These are phyloP conservation scores for Ceuthmochares aereus DNA, from an alignment of 2,113 vertebrate genomes.

Conservation along the genomic window DNA sequence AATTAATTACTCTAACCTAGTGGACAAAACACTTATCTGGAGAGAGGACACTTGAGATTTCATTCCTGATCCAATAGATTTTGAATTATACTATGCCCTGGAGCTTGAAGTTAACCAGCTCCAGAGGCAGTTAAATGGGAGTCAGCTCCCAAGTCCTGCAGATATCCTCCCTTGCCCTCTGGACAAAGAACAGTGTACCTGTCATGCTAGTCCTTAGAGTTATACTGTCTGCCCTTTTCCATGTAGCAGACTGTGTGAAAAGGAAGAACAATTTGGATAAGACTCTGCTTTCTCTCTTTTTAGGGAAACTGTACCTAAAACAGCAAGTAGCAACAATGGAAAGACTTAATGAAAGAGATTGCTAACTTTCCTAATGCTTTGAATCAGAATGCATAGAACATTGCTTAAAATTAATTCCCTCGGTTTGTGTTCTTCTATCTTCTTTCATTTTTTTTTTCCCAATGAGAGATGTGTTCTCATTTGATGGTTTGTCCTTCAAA, in stretches of 20 bases:
- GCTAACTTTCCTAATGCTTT: not conserved
- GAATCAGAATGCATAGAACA: not conserved
- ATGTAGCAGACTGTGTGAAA: not conserved
- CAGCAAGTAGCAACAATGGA: not conserved
- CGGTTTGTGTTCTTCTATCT: not conserved
- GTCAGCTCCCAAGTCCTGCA: not conserved
- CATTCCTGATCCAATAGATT: not conserved
- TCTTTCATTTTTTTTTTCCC: not conserved
- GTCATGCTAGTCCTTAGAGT: not conserved
- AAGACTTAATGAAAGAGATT: not conserved
- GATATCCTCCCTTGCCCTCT: not conserved
- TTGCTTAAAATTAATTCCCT: not conserved
- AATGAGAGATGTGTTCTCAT: not conserved
- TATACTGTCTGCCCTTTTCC: not conserved
- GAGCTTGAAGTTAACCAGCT: not conserved
- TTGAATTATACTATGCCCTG: not conserved
- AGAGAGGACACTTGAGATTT: not conserved
- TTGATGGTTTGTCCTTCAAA: not conserved
- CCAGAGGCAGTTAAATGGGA: not conserved
- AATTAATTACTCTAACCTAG: fast-evolving
- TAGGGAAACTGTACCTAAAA: not conserved
- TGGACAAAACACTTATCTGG: not conserved
- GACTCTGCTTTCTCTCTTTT: not conserved
- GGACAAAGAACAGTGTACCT: not conserved
- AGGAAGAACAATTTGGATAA: not conserved